Evolutionary conservation across 2,797 vertebrate species (phyloP).

Genomic region (Coracias cyanogaster): DNA sequence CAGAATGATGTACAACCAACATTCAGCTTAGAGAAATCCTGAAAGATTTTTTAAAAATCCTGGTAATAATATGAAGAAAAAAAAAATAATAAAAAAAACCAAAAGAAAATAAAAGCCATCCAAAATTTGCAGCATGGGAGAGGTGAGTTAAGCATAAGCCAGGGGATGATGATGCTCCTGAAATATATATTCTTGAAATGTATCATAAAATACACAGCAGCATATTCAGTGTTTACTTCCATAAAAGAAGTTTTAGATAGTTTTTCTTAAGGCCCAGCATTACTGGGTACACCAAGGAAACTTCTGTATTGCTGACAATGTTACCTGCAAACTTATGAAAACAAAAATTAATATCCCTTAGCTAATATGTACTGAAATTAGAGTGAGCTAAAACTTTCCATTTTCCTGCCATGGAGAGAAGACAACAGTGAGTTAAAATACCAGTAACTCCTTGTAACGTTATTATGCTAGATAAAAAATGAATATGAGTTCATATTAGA

Average conservation of each 20-base stretch:
- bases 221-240: neutral
- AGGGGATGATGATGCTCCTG: neutral
- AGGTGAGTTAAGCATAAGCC: neutral
- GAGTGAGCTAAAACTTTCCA: neutral
- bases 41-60: neutral
- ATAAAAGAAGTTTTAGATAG: neutral
- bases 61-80: neutral
- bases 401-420: neutral
- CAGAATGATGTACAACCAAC: conserved; percentile 42
- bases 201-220: neutral
- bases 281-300: neutral
- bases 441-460: neutral
- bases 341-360: neutral
- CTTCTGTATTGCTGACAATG: neutral
- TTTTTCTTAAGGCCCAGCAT: neutral
- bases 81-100: neutral
- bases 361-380: neutral
- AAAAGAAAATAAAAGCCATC: neutral
- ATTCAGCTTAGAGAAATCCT: conserved; percentile 3
- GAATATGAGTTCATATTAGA: neutral
- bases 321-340: neutral
- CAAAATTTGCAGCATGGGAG: neutral
- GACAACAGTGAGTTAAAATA: neutral
- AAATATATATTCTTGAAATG: neutral
- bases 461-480: neutral